Base-by-base conservation (phyloP, 2,113 vertebrate genomes). In the Colius striatus region DNA sequence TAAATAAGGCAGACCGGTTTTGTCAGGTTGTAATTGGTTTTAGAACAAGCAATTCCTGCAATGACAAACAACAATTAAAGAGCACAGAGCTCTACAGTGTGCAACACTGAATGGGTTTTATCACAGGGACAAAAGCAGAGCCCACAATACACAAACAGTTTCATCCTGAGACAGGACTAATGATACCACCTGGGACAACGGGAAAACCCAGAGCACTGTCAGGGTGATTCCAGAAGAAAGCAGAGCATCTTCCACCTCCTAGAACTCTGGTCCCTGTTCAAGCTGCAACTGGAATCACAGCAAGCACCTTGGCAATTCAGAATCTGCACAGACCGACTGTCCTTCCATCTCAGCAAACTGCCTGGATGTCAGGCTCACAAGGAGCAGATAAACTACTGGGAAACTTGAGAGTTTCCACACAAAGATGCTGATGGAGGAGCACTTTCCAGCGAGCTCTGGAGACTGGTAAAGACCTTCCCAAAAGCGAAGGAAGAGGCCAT, bases 1-100 rank as follows among this genome's bases (percentile, higher is more conserved):
- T 97, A 95, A 97, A 97, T 93, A 95, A 94, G 94, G 93, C 80
- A 95, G 84, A 96, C 71, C 84, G 70, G 92, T 95, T 97, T 87
- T 97, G 81, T 94, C 96, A 97, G 92, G 91, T 75, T 92, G 80
- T 84, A 95, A 96, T 77, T 95, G 93, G 92, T 65, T 97, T 97
- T 84, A 95, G 92, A 96, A 80, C 55, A 95, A 94, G 92, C 95
- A 96, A 87, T 29, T 78, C 87, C 84, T 65, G 57, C 25, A 14
- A 84, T 48, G 92, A 66, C 84, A 97, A 96, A 95, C 77, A 94
- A 89, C 75, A 83, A 60, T 34, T 45, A 61, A 89, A 84, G 75
- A 83, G 84, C 79, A 16, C 27, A 22, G 75, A 63, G 90, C 58
- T 71, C 63, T 74, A 32, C n/a, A 6, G 68, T 0, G 10, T 41